Evolutionary conservation across 2,113 vertebrate species (phyloP), one percentile per base, ranked within the genome.

Genomic region (Scomber scombrus): DNA sequence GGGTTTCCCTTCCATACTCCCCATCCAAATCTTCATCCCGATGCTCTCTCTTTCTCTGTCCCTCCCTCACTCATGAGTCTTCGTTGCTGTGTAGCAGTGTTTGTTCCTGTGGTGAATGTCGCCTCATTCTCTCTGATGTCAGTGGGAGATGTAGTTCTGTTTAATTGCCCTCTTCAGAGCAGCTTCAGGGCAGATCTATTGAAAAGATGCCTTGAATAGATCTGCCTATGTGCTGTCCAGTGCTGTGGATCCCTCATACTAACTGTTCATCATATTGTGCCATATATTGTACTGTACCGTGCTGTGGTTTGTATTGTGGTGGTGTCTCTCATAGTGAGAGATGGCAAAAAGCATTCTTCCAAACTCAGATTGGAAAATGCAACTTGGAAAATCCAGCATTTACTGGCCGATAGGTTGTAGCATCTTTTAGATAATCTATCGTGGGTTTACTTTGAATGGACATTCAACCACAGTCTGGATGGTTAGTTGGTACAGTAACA

Each of bases 101-200:
- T 76, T 88, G 85, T 78, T 88, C 68, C 81, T 83, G 75, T 91
- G 80, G 49, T 93, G 70, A 74, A 81, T 92, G 90, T 90, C 15
- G 71, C 61, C 8, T 57, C 85, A 76, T 86, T 82, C 62, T 70
- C 40, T 55, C 72, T 64, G 82, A 71, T 52, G 67, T 71, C 76
- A 52, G 50, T 81, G 67, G 67, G 75, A 74, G 80, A 70, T 74
- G 45, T 45, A 40, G 69, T 68, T 46, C 49, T 71, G 51, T 75
- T 14, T 19, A 60, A 51, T 49, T 7, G 60, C 26, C 47, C 67
- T 66, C 76, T 43, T 73, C 65, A 71, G 55, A 79, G 74, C 77
- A 50, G 62, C 80, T 74, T 67, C 55, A 21, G 60, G 71, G 81
- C 83, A 88, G 91, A 93, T 93, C 91, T 92, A 89, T 93, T 88